Percentiles rank a stretch among this genome's conserved stretches.
phyloP scores from a whole-genome alignment of 2,113 vertebrate genomes.

The Cyanistes caeruleus region DNA sequence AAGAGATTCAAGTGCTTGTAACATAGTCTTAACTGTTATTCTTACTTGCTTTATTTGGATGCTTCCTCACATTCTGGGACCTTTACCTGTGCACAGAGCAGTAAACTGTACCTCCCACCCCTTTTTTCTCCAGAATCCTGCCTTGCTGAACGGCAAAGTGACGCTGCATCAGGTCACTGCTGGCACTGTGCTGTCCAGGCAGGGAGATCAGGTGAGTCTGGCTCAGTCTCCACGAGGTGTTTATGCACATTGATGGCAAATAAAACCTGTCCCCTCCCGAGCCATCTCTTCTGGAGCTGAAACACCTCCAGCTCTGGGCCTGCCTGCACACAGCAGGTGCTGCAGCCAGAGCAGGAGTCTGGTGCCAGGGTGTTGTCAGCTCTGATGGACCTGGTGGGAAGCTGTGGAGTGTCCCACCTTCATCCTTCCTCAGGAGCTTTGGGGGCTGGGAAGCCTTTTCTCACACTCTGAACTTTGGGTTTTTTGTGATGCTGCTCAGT shows the following conservation, averaged over 20 bases:
- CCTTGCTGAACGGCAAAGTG: slow-evolving; percentile 85
- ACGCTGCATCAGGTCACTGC: slow-evolving; percentile 87
- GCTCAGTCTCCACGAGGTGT: background rate
- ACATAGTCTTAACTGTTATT: background rate
- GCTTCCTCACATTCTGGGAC: background rate
- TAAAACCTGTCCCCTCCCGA: background rate
- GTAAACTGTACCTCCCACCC: background rate
- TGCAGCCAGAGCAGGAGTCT: background rate
- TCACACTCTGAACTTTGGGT: background rate
- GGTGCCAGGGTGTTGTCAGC: background rate
- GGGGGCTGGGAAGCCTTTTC: background rate
- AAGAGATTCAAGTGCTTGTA: background rate
- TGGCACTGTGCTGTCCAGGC: slow-evolving; percentile 84
- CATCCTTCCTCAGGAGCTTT: background rate
- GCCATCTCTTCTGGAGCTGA: rapidly evolving
- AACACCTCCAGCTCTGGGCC: background rate
- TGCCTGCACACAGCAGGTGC: rapidly evolving
- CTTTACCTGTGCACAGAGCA: background rate
- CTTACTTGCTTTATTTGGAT: background rate
- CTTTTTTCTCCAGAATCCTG: slow-evolving; percentile 77
- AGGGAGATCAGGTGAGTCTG: slow-evolving; percentile 91
- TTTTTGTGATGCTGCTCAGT: background rate
- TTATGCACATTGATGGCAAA: background rate
- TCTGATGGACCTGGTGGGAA: rapidly evolving
- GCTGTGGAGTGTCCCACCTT: background rate